Conservation (phyloP, 2,888 invertebrate species). For the Himalopsyche japonica region DNA sequence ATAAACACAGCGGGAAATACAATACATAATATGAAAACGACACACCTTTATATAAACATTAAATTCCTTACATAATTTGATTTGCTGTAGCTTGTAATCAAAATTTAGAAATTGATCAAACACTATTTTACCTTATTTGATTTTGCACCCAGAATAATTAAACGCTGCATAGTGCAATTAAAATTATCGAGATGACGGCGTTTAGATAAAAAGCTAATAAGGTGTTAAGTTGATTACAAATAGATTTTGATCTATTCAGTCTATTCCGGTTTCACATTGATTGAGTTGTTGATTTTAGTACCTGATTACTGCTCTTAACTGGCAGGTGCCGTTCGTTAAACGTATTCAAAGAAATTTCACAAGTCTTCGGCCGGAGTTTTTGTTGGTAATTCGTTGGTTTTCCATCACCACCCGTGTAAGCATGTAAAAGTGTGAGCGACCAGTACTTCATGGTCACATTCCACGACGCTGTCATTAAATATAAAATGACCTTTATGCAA, state of each 20-base stretch:
- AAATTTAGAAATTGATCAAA: too few relatives aligned
- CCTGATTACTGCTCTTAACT: background rate
- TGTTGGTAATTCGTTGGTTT: too few relatives aligned
- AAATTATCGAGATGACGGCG: constrained; percentile 10
- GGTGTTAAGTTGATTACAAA: constrained; percentile 31
- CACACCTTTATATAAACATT: too few relatives aligned
- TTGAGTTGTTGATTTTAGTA: constrained; percentile 21
- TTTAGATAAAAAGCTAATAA: constrained; percentile 30
- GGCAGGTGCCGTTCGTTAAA: background rate
- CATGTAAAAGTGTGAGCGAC: too few relatives aligned
- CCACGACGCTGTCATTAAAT: too few relatives aligned
- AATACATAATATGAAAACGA: too few relatives aligned
- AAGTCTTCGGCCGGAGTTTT: background rate
- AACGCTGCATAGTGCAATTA: constrained; percentile 4
- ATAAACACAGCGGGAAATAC: too few relatives aligned
- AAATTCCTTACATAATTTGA: too few relatives aligned
- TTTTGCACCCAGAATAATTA: background rate
- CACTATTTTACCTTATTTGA: background rate
- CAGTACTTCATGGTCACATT: too few relatives aligned
- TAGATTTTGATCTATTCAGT: constrained; percentile 22
- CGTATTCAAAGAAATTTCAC: background rate
- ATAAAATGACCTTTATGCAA: too few relatives aligned
- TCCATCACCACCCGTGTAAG: too few relatives aligned
- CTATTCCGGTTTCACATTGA: constrained; percentile 9
- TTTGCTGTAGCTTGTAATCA: too few relatives aligned